Conservation (phyloP, 37 sponge, comb jelly and placozoan species). For the Amphimedon queenslandica region DNA sequence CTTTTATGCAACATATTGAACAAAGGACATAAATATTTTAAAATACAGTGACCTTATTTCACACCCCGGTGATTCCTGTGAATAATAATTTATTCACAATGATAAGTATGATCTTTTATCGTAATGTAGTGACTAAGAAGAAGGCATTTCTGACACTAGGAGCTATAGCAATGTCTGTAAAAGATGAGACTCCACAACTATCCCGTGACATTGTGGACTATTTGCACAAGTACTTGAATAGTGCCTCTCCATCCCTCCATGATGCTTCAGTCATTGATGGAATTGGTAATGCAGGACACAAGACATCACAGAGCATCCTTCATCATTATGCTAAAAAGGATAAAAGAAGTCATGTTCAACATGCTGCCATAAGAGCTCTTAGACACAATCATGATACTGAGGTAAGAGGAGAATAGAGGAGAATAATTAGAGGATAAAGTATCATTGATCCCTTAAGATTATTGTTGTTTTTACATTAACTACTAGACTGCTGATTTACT, state of each 20-base stretch:
- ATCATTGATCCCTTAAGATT: background rate
- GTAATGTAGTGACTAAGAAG: background rate
- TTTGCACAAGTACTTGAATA: constrained; percentile 12
- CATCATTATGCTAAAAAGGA: constrained; percentile 2
- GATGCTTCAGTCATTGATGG: constrained; percentile 46
- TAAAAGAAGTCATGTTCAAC: background rate
- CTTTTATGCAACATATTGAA: too few relatives aligned
- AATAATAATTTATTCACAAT: too few relatives aligned
- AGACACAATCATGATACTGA: constrained; percentile 30
- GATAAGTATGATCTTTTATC: too few relatives aligned
- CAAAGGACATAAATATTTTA: too few relatives aligned
- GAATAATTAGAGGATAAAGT: constrained; percentile 3
- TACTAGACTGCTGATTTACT: background rate
- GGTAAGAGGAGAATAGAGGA: constrained; percentile 17
- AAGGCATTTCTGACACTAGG: constrained; percentile 48
- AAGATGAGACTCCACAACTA: background rate
- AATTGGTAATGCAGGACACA: constrained; percentile 52
- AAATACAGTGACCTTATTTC: too few relatives aligned
- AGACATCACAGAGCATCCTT: constrained; percentile 7
- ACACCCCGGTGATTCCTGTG: too few relatives aligned
- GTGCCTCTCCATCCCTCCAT: background rate
- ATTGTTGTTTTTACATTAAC: background rate
- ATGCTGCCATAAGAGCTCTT: constrained; percentile 56
- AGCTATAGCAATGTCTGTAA: constrained; percentile 22
- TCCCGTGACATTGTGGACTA: constrained; percentile 20